These are phyloP conservation scores for Montipora capitata DNA, from an alignment of 92 coral and sea anemone genomes.

Conservation along the genomic window DNA sequence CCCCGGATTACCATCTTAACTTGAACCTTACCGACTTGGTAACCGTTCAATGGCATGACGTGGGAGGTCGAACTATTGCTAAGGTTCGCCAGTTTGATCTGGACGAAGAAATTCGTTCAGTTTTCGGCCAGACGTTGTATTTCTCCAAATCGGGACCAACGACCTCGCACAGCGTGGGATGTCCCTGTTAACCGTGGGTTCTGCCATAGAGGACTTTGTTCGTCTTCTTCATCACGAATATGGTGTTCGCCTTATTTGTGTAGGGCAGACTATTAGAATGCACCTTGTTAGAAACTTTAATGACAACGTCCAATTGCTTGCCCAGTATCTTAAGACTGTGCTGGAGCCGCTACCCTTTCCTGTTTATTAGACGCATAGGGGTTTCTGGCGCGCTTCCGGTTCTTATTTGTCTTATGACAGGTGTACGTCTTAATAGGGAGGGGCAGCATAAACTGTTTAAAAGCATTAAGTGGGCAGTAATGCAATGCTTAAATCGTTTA, in stretches of 20 bases:
- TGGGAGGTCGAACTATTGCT: background rate
- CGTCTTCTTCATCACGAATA: conserved; percentile 42
- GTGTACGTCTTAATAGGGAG: no score
- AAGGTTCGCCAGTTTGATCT: background rate
- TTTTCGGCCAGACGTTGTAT: conserved; percentile 18
- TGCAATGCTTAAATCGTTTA: no score
- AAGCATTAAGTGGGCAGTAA: background rate
- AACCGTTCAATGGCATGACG: background rate
- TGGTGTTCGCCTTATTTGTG: conserved; percentile 36
- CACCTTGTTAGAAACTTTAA: conserved; percentile 14
- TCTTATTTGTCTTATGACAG: no score
- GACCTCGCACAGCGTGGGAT: conserved; percentile 37
- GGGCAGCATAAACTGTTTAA: no score
- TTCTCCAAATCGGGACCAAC: conserved; percentile 42
- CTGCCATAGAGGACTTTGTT: conserved; percentile 53
- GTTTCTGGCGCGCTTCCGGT: no score
- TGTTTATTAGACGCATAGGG: no score
- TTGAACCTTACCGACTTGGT: background rate
- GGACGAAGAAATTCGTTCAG: background rate
- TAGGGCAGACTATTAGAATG: conserved; percentile 25
- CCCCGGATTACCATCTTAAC: background rate
- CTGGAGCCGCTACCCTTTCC: no score
- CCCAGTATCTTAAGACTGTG: background rate
- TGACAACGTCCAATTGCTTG: background rate
- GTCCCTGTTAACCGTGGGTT: conserved; percentile 38